Evolutionary conservation across 1,140 invertebrate genomes (phyloP), one percentile per base, ranked within the genome.

Genomic region (Zaprionus ghesquierei): DNA sequence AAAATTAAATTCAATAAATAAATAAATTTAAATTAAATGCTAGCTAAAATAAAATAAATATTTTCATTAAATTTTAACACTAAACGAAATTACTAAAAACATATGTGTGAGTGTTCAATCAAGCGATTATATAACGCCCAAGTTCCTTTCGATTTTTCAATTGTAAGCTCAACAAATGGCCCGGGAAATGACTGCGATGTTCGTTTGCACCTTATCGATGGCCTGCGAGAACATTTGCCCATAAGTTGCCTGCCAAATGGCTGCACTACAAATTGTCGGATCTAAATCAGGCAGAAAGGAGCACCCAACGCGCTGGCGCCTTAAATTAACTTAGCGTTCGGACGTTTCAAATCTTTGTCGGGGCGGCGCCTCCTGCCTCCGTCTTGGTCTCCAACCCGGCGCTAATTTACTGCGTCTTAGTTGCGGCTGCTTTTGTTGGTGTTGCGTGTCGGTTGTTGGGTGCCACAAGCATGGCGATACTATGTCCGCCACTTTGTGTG

Each of bases 301-400:
- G 75, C 79, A 65, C 46, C 70, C 64, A 63, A 60, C 55, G n/a
- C 27, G 75, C 69, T 73, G 68, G 64, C 68, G 77, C 64, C 77
- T 72, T 72, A 86, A 82, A 87, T 86, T 87, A 79, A 81, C 79
- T 79, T 69, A 55, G 64, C 60, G 66, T 72, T 77, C 25, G 15
- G 44, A 25, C 27, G 59, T 61, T 63, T 69, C 62, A 68, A 81
- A 75, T 78, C 50, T 55, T 78, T 82, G 44, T 10, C 64, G n/a
- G n/a, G n/a, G n/a, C n/a, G n/a, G n/a, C 33, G 41, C 64, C 71
- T 58, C 9, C 29, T 46, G 41, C 1, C 33, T 31, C 20, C 9
- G 56, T 9, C 70, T 49, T 66, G 59, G 79, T 61, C 62, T 58
- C n/a, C 49, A 12, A 22, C 49, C 15, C 35, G 33, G 63, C 46